Percentiles rank a stretch among this genome's conserved stretches.
phyloP scores from a whole-genome alignment of 2,113 vertebrate genomes.

The Copsychus sechellarum region DNA sequence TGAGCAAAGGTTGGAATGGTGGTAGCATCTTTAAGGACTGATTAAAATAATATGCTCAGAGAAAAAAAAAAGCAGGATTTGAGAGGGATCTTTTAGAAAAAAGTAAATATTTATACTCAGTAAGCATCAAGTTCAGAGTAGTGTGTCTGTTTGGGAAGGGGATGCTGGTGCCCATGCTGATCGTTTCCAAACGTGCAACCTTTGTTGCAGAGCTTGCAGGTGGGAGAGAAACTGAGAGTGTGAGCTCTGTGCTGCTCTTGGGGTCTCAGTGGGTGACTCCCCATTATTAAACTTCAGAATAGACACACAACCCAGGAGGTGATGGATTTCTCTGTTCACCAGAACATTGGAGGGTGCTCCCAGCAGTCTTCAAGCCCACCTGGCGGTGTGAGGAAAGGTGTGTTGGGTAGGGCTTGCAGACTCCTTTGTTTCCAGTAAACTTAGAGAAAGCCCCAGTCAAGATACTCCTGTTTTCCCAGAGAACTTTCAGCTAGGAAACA shows the following conservation, averaged over 20 bases:
- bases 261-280: neutral
- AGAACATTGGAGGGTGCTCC: neutral
- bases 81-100: neutral
- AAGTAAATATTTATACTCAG: neutral
- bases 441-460: neutral
- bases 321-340: neutral
- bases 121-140: neutral
- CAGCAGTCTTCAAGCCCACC: neutral
- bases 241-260: neutral
- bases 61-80: neutral
- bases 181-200: neutral
- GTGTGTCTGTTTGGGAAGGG: neutral
- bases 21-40: neutral
- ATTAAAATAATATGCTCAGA: neutral
- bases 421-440: neutral
- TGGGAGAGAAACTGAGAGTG: neutral
- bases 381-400: neutral
- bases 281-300: neutral
- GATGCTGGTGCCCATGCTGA: neutral
- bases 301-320: neutral
- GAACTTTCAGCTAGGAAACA: neutral
- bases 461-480: neutral
- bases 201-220: neutral
- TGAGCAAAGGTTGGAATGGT: neutral
- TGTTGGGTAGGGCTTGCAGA: neutral